phyloP scores from a whole-genome alignment of 2,113 vertebrate genomes.

The Corythaixoides concolor region DNA sequence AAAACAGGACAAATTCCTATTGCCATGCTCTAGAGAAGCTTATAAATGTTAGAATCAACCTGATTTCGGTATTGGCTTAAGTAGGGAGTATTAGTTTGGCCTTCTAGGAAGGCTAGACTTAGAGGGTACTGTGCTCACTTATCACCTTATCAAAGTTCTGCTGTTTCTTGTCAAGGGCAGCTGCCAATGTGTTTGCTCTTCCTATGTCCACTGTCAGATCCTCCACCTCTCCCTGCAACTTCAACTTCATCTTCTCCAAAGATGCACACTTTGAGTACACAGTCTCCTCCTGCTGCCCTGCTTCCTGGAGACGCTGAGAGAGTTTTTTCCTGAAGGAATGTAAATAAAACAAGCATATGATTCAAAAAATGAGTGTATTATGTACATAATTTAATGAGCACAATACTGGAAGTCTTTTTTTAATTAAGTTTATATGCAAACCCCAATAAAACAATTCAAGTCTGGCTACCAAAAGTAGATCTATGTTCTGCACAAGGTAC shows the following conservation, averaged over 20 bases:
- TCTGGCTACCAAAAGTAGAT: not conserved
- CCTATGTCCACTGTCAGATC: constrained; percentile 81
- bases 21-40: not conserved
- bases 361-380: not conserved
- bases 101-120: not conserved
- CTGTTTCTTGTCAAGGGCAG: constrained; percentile 80
- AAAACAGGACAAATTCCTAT: not conserved
- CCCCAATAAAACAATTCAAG: not conserved
- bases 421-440: not conserved
- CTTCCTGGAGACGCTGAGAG: constrained; percentile 73
- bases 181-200: constrained; percentile 72
- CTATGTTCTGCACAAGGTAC: not conserved
- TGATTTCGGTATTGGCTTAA: not conserved
- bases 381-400: not conserved
- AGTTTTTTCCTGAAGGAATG: constrained; percentile 73
- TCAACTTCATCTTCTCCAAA: constrained; percentile 77
- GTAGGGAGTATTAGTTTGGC: not conserved
- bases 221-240: constrained; percentile 74
- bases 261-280: constrained; percentile 77
- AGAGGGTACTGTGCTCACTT: not conserved
- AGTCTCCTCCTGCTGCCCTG: constrained; percentile 66
- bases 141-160: constrained; percentile 85
- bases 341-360: not conserved
- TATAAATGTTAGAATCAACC: not conserved
- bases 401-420: not conserved